Conservation (phyloP, 2,113 vertebrate species). For the Petrocephalus microphthalmus region DNA sequence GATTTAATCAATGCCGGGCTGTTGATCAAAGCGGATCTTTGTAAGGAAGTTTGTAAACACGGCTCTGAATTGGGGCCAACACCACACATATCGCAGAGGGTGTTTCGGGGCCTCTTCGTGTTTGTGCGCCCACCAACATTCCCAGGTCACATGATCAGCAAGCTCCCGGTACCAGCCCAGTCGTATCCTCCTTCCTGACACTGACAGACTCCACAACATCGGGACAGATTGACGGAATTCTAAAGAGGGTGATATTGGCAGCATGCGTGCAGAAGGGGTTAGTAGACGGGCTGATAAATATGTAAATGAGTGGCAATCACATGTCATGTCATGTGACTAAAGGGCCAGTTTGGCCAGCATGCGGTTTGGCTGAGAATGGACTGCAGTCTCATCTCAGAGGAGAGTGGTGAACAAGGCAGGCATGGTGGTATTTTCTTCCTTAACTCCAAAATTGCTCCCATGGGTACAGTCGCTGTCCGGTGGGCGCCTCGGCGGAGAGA, state of each 20-base stretch:
- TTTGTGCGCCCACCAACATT: not conserved
- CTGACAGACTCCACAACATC: not conserved
- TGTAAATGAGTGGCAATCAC: slow-evolving; percentile 45
- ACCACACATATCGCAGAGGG: not conserved
- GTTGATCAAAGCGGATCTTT: not conserved
- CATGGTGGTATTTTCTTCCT: slow-evolving; percentile 15
- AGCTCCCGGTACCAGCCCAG: not conserved
- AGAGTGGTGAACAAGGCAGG: slow-evolving; percentile 49
- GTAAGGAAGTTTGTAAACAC: not conserved
- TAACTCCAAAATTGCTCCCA: slow-evolving; percentile 28
- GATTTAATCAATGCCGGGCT: not conserved
- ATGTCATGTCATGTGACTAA: slow-evolving; percentile 43
- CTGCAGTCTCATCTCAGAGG: slow-evolving; percentile 45
- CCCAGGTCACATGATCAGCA: not conserved
- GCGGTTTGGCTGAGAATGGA: slow-evolving; percentile 55
- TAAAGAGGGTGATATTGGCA: not conserved
- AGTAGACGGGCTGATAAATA: slow-evolving; percentile 43
- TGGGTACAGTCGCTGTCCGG: slow-evolving; percentile 29
- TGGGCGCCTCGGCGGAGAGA: slow-evolving; percentile 45
- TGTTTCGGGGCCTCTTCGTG: not conserved
- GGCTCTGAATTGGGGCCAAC: not conserved
- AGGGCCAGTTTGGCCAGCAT: slow-evolving; percentile 36
- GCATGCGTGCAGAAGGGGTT: not conserved
- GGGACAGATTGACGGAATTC: not conserved
- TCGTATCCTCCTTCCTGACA: not conserved